Conservation (phyloP, 2,888 invertebrate species). For the Hirtodrosophila trivittata region DNA sequence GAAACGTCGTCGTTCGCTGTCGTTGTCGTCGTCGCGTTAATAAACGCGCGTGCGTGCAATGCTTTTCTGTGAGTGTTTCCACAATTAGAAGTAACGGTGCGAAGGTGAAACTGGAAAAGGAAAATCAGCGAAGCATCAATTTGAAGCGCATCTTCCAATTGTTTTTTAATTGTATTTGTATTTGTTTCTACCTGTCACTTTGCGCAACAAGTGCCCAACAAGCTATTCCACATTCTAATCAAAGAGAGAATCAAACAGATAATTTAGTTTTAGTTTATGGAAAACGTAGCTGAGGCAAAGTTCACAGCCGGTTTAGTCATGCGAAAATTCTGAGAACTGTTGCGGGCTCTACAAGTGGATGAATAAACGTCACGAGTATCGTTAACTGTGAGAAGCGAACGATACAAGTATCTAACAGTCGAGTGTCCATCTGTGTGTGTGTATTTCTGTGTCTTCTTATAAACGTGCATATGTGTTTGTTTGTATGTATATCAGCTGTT, state of each 20-base stretch:
- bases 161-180: constrained; percentile 18
- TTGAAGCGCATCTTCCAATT: constrained; percentile 30
- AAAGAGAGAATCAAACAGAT: constrained; percentile 7
- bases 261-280: not conserved
- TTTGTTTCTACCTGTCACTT: constrained; percentile 17
- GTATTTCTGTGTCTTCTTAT: not conserved
- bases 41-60: constrained; percentile 58
- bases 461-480: not conserved
- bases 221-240: not conserved
- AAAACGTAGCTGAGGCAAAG: constrained; percentile 26
- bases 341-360: constrained; percentile 37
- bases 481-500: not conserved
- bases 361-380: constrained; percentile 35
- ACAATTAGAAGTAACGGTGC: constrained; percentile 74
- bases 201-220: constrained; percentile 5
- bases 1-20: constrained; percentile 38
- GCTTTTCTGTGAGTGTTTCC: constrained; percentile 36
- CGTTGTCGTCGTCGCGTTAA: constrained; percentile 15
- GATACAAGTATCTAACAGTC: constrained; percentile 17
- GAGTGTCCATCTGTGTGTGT: not conserved
- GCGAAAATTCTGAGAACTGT: constrained; percentile 44
- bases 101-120: constrained; percentile 73
- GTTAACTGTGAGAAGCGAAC: constrained; percentile 25
- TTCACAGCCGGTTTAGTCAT: constrained; percentile 58
- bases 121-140: constrained; percentile 39